Percentiles rank a stretch among this genome's conserved stretches.
phyloP scores from a whole-genome alignment of 2,113 vertebrate genomes.

The Glareola pratincola region DNA sequence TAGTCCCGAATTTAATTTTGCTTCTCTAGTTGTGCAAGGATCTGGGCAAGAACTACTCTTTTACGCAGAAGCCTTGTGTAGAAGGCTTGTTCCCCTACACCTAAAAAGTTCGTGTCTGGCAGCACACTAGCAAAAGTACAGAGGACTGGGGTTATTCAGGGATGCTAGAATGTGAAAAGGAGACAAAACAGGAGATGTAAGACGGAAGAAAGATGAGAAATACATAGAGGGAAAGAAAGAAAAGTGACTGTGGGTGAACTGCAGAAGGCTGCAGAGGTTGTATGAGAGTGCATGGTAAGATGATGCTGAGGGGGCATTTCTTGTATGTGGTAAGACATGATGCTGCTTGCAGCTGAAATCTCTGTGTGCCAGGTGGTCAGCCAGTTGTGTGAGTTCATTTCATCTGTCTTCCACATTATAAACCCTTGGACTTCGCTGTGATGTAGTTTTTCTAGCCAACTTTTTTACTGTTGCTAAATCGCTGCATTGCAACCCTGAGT shows the following conservation, averaged over 20 bases:
- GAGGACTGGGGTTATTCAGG: neutral
- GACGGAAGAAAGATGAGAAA: neutral
- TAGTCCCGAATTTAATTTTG: neutral
- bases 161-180: neutral
- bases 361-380: neutral
- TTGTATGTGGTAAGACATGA: neutral
- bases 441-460: neutral
- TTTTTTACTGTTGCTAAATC: neutral
- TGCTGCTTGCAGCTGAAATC: neutral
- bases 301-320: neutral
- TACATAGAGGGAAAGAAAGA: neutral
- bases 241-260: neutral
- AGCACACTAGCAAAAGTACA: neutral
- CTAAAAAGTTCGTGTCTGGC: neutral
- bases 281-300: neutral
- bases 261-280: neutral
- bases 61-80: neutral
- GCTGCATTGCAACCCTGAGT: neutral
- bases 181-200: neutral
- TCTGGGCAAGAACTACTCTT: neutral
- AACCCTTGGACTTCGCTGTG: neutral
- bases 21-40: neutral
- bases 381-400: neutral
- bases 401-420: neutral
- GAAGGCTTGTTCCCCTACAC: neutral